Evolutionary conservation across 1,140 invertebrate species (phyloP).

Genomic region (Drosophila asahinai): DNA sequence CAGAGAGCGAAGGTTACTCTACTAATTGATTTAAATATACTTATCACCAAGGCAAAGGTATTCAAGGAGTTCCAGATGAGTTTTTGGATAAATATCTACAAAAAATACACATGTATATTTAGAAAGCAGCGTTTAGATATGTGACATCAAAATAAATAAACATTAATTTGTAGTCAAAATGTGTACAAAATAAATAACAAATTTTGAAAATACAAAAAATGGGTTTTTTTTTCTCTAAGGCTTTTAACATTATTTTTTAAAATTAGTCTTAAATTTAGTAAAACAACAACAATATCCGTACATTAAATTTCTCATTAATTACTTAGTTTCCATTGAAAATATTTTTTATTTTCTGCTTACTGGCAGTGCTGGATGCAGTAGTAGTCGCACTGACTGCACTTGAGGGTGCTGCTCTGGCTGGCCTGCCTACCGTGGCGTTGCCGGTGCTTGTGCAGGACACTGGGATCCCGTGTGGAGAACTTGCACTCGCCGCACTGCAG

Average conservation of each 20-base stretch:
- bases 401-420: constrained; percentile 32
- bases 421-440: constrained; percentile 58
- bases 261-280: too few relatives aligned
- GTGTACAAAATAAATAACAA: too few relatives aligned
- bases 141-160: neutral
- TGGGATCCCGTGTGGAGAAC: constrained; percentile 81
- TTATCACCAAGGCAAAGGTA: neutral
- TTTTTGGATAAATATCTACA: too few relatives aligned
- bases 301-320: neutral
- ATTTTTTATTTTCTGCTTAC: constrained; percentile 1
- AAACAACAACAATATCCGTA: too few relatives aligned
- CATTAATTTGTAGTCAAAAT: neutral
- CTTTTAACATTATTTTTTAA: too few relatives aligned
- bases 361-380: constrained; percentile 47
- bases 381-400: constrained; percentile 63
- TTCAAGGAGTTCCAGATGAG: neutral
- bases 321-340: neutral
- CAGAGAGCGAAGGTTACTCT: constrained; percentile 9
- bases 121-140: neutral
- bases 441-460: constrained; percentile 80
- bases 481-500: constrained; percentile 75
- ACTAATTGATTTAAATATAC: neutral
- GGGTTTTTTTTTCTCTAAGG: too few relatives aligned
- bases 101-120: too few relatives aligned
- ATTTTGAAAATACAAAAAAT: too few relatives aligned